Base-by-base conservation (phyloP, 2,113 vertebrate genomes). In the Clarias magur region DNA sequence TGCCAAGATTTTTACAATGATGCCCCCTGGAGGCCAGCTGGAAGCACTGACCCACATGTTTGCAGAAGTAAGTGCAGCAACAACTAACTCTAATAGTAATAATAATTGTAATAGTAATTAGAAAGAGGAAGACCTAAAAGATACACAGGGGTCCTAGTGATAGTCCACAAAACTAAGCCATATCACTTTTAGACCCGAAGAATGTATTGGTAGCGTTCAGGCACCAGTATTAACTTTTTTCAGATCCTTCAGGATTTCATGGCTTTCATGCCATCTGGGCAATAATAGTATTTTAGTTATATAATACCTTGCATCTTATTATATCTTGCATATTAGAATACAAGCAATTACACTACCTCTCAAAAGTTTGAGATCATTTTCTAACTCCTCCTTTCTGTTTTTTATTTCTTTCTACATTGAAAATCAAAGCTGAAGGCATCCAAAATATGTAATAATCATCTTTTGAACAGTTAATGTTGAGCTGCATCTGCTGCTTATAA, bases 1-100 rank as follows among this genome's bases (percentile, higher is more conserved):
- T 97, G 97, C 91, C 94, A 94, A 89, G 95, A 96, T 88, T 96
- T 98, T 93, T 96, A 97, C 94, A 95, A 96, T 2, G 96, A 98
- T 62, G 88, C 92, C 91, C 97, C 97, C 85, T 97, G 97, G 97
- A 95, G 94, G 88, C 96, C 97, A 59, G 97, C 96, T 67, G 92
- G 92, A 70, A 92, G 92, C 83, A 67, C 78, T 68, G 84, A 92
- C 86, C 91, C 92, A 30, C 89, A 94, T 38, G 82, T 93, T 88
- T 99, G 97, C 95, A 95, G 91, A 95, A 91, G 96, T 97, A 95
- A 86, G 75, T 11, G 15, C 27, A 81, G 2, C 23, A 19, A 6
- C 54, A 10, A 75, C 30, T 15, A 65, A 48, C 6, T 48, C 48
- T 13, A 63, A 27, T 59, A 54, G 2, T 82, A 38, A 3, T 72